Conservation (phyloP, 2,888 invertebrate genomes). For the Allygus modestus region DNA sequence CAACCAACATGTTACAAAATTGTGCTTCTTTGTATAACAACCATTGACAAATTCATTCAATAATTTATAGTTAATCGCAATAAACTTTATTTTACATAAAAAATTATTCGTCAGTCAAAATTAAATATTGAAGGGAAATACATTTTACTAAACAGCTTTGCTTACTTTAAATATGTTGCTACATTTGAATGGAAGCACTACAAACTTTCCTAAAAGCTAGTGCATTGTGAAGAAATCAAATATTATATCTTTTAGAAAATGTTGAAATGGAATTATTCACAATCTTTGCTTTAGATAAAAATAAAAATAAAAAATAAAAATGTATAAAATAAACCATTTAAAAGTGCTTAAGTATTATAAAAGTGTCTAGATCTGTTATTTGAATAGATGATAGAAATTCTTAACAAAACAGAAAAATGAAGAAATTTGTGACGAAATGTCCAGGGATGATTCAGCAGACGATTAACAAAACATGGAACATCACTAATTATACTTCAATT, state of each 20-base stretch:
- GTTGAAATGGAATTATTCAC: background rate
- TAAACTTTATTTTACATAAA: no score
- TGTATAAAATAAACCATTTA: background rate
- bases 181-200: background rate
- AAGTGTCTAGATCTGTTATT: background rate
- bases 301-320: background rate
- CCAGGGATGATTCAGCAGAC: background rate
- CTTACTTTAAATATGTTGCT: background rate
- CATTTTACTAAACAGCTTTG: background rate
- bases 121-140: no score
- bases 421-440: background rate
- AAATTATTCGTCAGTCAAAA: no score
- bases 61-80: no score
- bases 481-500: background rate
- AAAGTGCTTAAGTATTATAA: background rate
- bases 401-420: background rate
- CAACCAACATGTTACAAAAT: no score
- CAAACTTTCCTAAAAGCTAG: constrained; percentile 8
- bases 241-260: background rate
- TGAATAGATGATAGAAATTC: background rate
- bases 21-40: no score
- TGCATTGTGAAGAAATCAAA: background rate
- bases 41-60: no score
- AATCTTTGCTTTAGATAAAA: background rate
- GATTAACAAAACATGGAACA: constrained; percentile 1